These are phyloP conservation scores for Petrocephalus microphthalmus DNA, from an alignment of 2,113 vertebrate genomes.

Conservation along the genomic window DNA sequence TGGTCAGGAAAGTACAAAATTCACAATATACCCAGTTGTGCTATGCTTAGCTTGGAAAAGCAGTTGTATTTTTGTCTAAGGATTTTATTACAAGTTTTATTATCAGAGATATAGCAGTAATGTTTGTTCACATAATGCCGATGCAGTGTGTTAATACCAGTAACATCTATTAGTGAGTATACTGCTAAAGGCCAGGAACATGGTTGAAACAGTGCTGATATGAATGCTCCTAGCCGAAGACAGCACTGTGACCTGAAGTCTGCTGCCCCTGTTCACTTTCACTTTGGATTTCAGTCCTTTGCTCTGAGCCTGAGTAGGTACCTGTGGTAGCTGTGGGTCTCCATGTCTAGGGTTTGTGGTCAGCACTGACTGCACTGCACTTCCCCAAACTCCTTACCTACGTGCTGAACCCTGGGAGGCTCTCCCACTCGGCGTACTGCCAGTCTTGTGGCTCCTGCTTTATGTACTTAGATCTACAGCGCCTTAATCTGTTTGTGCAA, in stretches of 20 bases:
- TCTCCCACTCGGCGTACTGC: not conserved
- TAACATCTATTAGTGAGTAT: not conserved
- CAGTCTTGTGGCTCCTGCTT: not conserved
- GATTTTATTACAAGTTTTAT: conserved; percentile 1
- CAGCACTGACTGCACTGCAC: not conserved
- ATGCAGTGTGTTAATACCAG: not conserved
- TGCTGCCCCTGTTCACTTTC: not conserved
- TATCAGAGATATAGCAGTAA: not conserved
- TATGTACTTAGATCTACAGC: not conserved
- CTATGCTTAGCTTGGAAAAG: conserved; percentile 28
- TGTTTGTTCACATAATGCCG: not conserved
- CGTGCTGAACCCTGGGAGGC: not conserved
- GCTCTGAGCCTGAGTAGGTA: not conserved
- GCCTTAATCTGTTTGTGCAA: not conserved
- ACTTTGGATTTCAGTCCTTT: not conserved
- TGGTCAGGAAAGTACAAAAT: not conserved
- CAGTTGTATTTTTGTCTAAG: conserved; percentile 15
- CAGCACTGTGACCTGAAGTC: not conserved
- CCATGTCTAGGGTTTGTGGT: not conserved
- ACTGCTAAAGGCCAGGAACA: not conserved
- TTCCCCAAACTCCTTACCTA: not conserved
- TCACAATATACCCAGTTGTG: conserved; percentile 15
- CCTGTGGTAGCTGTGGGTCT: not conserved
- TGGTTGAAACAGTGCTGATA: not conserved
- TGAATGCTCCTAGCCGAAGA: not conserved